phyloP scores from a whole-genome alignment of 2,888 invertebrate genomes.

The Drosophila aldrichi region DNA sequence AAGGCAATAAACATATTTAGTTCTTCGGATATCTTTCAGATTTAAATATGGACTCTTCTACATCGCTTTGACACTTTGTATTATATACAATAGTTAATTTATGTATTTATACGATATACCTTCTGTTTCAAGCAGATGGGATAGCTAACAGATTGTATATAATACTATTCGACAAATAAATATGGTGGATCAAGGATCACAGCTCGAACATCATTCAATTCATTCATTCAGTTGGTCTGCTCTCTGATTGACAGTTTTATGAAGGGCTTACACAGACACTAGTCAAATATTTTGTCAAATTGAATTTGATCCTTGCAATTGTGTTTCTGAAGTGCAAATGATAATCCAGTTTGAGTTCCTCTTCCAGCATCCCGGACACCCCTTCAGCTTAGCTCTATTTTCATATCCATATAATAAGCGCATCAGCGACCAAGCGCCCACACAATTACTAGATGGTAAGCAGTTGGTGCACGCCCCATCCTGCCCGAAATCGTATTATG shows the following conservation, averaged over 20 bases:
- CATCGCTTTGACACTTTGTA: no score
- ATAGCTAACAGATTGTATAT: no score
- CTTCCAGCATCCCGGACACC: neutral
- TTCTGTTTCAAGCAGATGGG: no score
- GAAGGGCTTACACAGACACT: neutral
- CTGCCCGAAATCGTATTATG: constrained; percentile 38
- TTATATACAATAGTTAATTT: no score
- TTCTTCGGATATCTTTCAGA: no score
- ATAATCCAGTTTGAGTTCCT: constrained; percentile 26
- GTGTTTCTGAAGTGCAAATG: neutral
- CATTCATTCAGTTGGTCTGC: neutral
- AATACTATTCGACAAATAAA: neutral
- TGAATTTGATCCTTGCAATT: constrained; percentile 1
- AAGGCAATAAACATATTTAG: no score
- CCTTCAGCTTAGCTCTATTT: neutral
- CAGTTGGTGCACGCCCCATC: constrained; percentile 49
- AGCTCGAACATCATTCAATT: neutral
- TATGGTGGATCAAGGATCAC: neutral
- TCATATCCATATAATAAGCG: constrained; percentile 29
- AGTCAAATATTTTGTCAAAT: constrained; percentile 6
- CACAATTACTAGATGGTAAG: constrained; percentile 57
- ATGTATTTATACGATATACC: no score
- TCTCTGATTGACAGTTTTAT: neutral
- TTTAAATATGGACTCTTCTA: no score
- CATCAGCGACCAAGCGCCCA: constrained; percentile 62